Evolutionary conservation across 2,888 invertebrate genomes (phyloP), one percentile per base, ranked within the genome.

Genomic region (Latheticus oryzae): DNA sequence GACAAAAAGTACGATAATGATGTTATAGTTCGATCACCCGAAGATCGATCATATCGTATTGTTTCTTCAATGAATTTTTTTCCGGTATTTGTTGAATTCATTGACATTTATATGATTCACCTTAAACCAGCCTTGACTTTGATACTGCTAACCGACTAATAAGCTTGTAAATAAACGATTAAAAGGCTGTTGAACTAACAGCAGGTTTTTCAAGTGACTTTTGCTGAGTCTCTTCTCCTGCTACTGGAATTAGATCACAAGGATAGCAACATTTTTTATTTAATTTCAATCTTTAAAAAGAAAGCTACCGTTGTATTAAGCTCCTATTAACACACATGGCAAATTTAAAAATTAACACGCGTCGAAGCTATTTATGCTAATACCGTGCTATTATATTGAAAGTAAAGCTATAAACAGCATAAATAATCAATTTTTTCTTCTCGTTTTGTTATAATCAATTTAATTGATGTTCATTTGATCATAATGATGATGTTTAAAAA

Each of bases 41-140:
- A 2, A 7, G 26, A 7, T 4, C n/a, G 26, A 30, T 16, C 35
- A 17, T n/a, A 15, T n/a, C 15, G n/a, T 42, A 16, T 24, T 24
- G 42, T 26, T 42, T 26, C 8, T 24, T 13, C 38, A 21, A 21
- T 21, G 30, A 30, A 30, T 38, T 38, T 38, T 38, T 38, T 21
- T 5, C 5, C 5, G 8, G 23, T 38, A 3, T 3, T 13, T 26
- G 28, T n/a, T 45, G 21, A 47, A 47, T 47, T 33, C 47, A 47
- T 47, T 47, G 47, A 23, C 47, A 47, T 47, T 47, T 47, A 45
- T 35, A 15, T 24, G 45, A 45, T 45, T 52, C 52, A 52, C 42
- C 42, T 42, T 9, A 23, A 2, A 15, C 16, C 21, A 54, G 23
- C 54, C 54, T 54, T 54, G 54, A 54, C 54, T 45, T 54, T 54